Conservation (phyloP, 92 coral and sea anemone species). For the Parazoanthus atlanticus region DNA sequence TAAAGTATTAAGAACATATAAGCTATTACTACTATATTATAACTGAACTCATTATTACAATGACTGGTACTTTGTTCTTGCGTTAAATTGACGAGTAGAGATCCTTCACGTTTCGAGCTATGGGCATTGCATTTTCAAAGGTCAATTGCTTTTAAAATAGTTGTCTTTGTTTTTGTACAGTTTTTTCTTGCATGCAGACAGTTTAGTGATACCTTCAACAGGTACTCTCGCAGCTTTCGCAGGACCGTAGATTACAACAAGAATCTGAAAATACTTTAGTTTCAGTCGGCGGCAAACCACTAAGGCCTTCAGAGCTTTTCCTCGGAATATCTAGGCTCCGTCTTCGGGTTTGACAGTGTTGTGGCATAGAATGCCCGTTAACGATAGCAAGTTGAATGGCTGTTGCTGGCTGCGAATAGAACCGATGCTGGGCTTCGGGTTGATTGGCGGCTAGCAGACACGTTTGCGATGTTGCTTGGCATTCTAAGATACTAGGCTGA, state of each 20-base stretch:
- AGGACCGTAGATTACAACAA: neutral
- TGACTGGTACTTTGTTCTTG: no score
- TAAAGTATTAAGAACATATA: no score
- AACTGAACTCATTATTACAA: no score
- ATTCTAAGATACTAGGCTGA: neutral
- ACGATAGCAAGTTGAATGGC: neutral
- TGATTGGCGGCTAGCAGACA: neutral
- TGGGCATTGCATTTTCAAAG: no score
- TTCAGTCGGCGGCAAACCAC: neutral
- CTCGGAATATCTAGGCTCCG: neutral
- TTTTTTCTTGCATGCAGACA: no score
- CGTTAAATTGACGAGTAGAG: no score
- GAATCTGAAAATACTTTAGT: slow-evolving; percentile 2
- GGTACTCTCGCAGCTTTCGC: neutral
- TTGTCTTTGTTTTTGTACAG: neutral
- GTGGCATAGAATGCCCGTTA: neutral
- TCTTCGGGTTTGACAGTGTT: neutral
- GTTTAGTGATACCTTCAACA: neutral
- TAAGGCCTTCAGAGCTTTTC: neutral
- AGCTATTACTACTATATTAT: no score
- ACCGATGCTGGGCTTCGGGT: neutral
- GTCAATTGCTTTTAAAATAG: no score
- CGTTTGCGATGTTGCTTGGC: neutral
- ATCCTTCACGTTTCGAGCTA: no score
- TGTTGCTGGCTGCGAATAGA: neutral